Conservation (phyloP, 2,888 invertebrate species). For the Rotaria magnacalcarata region DNA sequence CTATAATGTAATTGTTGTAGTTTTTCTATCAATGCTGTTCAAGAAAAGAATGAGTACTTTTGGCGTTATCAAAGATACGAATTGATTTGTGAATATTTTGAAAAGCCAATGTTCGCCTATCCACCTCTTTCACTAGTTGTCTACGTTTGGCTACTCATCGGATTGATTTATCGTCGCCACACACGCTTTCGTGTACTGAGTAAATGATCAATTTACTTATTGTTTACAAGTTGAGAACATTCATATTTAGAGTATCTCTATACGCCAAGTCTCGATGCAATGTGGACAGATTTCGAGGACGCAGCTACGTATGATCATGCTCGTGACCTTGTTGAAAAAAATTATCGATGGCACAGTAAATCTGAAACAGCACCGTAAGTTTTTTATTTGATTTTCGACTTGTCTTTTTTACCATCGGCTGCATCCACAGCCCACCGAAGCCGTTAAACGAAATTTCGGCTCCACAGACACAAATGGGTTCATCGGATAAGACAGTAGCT, state of each 20-base stretch:
- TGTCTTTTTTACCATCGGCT: background rate
- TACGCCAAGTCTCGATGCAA: background rate
- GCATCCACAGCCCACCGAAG: background rate
- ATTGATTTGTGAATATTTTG: constrained; percentile 4
- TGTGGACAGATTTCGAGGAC: background rate
- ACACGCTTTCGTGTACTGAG: too few relatives aligned
- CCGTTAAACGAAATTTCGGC: background rate
- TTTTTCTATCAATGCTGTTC: background rate
- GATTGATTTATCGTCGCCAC: too few relatives aligned
- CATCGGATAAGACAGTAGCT: background rate
- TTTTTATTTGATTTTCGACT: background rate
- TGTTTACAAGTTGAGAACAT: background rate
- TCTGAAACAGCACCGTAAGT: background rate
- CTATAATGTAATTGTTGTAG: too few relatives aligned
- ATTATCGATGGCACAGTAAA: background rate
- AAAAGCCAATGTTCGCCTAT: background rate
- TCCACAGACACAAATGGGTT: too few relatives aligned
- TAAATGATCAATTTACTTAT: background rate
- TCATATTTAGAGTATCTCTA: background rate
- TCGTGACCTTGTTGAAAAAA: background rate
- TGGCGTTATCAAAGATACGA: constrained; percentile 9
- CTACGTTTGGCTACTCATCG: too few relatives aligned
- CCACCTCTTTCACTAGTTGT: background rate
- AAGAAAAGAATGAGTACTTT: background rate
- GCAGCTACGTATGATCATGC: background rate